Base-by-base conservation (phyloP, 2,888 invertebrate species). In the Epiblema foenella region DNA sequence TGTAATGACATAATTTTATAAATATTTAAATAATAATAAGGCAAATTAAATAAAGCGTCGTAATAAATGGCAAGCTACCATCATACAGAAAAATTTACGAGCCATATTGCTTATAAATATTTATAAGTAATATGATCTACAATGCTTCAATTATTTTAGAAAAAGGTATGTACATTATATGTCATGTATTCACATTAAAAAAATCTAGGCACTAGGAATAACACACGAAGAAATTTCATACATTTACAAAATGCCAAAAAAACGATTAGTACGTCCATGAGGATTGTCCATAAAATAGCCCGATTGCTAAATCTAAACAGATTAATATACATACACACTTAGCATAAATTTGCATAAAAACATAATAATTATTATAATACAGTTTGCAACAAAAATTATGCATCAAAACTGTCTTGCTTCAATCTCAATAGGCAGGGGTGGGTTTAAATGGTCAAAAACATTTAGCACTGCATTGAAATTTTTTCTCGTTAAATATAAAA, bases 51-150 rank as follows among this genome's bases (percentile, higher is more conserved):
- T 81, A 79, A 84, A 84, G 77, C 79, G 70, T 78, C 76, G 71
- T 68, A 77, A 66, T 1, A 80, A 84, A 88, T 87, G 90, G 90
- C 89, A 90, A 89, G 89, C 81, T 73, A 78, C 78, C 79, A 79
- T 76, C 77, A 77, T 77, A 80, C 70, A 76, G 77, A 76, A 77
- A 74, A 75, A 81, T 87, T 89, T 89, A 89, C 86, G 87, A 88
- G 87, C 68, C n/a, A n/a, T n/a, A n/a, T n/a, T n/a, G n/a, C n/a
- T n/a, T n/a, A n/a, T n/a, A 65, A 58, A 80, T 68, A 80, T 51
- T 67, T 85, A 85, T 85, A 81, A 83, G 86, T 15, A 20, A n/a
- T 20, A 42, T 63, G 59, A 20, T 52, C 46, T 17, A 24, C 51
- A 52, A 68, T 68, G 52, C 12, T 63, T 62, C 17, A 64, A 64